A percentile compares a stretch with the other conserved stretches of the same genome.
Conservation (phyloP, 2,888 invertebrate species). For the Thumatha senex region DNA sequence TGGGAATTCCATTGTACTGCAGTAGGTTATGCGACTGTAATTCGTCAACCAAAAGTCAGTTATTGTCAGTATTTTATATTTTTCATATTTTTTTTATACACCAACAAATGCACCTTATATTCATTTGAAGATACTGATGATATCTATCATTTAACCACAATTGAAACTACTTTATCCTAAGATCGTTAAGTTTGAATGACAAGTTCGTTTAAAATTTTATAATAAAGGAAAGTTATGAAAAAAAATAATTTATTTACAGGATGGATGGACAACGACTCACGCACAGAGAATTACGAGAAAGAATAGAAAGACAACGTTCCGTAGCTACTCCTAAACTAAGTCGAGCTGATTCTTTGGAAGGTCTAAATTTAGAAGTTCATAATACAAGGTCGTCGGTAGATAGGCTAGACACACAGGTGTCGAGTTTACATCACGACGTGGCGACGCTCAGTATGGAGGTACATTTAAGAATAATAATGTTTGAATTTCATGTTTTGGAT, state of each 20-base stretch:
- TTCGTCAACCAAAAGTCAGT: too few species aligned
- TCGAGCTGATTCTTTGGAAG: slow-evolving; percentile 84
- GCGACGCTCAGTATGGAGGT: slow-evolving; percentile 93
- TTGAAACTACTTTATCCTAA: too few species aligned
- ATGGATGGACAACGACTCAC: slow-evolving; percentile 69
- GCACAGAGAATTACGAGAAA: slow-evolving; percentile 82
- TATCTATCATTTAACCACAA: too few species aligned
- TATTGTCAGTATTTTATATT: too few species aligned
- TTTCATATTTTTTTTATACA: too few species aligned
- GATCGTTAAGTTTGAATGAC: too few species aligned
- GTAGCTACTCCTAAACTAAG: slow-evolving; percentile 82
- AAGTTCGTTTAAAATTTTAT: too few species aligned
- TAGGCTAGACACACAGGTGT: slow-evolving; percentile 91
- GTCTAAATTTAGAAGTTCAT: slow-evolving; percentile 83
- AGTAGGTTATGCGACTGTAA: too few species aligned
- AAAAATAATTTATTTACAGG: slow-evolving; percentile 37
- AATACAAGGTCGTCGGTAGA: slow-evolving; percentile 85
- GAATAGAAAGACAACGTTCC: slow-evolving; percentile 87
- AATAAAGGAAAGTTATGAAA: too few species aligned
- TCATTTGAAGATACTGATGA: too few species aligned
- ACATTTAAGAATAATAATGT: slow-evolving; percentile 39
- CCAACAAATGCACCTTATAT: too few species aligned
- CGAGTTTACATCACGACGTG: slow-evolving; percentile 92
- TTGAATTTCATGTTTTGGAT: slow-evolving; percentile 7
- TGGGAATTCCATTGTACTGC: too few species aligned